Evolutionary conservation across 2,888 invertebrate species (phyloP).

Genomic region (Invenusta paracnida): DNA sequence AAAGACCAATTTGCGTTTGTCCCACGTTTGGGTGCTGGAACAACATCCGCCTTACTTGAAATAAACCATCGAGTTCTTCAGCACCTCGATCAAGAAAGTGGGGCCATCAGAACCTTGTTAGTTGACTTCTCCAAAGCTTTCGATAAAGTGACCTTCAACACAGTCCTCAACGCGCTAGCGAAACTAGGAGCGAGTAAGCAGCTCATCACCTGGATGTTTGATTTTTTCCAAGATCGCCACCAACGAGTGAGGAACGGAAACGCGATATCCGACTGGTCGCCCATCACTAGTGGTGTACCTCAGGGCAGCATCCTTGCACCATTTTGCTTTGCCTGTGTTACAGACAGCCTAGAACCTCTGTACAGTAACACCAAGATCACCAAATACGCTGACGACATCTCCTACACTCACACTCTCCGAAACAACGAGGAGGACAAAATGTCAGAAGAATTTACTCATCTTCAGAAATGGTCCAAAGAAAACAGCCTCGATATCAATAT

Average conservation of each 20-base stretch:
- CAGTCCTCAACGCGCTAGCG: neutral
- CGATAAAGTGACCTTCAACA: neutral
- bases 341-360: neutral
- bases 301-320: neutral
- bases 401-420: neutral
- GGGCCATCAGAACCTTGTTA: neutral
- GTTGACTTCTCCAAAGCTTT: neutral
- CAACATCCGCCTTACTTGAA: neutral
- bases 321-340: neutral
- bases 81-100: neutral
- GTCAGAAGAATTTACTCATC: neutral
- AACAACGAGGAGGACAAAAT: neutral
- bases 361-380: neutral
- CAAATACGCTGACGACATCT: neutral
- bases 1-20: neutral
- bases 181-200: neutral
- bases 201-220: neutral
- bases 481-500: neutral
- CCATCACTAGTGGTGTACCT: neutral
- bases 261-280: neutral
- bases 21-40: neutral
- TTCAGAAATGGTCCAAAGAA: neutral
- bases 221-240: neutral
- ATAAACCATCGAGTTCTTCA: neutral
- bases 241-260: neutral